Percentiles rank a stretch among this genome's conserved stretches.
These are phyloP conservation scores for Limenitis camilla DNA, from an alignment of 2,888 invertebrate genomes.

Conservation along the genomic window DNA sequence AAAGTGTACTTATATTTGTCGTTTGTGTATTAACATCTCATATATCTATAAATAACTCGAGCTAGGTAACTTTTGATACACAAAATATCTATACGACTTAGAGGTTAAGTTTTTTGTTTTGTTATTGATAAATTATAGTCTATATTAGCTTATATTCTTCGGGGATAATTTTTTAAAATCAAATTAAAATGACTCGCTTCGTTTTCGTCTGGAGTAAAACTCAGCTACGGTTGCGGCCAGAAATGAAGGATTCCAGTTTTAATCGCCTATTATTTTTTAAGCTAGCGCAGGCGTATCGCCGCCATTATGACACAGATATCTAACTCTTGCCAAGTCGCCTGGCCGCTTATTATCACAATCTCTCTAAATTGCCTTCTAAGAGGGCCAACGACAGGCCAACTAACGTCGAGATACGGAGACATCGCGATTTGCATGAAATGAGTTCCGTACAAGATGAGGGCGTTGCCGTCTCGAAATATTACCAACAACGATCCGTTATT, in stretches of 20 bases:
- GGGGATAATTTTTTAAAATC: not conserved
- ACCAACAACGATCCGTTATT: constrained; percentile 10
- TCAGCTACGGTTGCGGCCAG: not conserved
- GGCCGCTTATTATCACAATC: constrained; percentile 39
- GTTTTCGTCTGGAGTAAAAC: too few relatives aligned
- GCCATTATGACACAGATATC: constrained; percentile 30
- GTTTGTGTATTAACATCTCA: too few relatives aligned
- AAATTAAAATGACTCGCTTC: too few relatives aligned
- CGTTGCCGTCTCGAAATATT: constrained; percentile 23
- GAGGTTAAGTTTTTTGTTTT: too few relatives aligned
- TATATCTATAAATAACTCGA: too few relatives aligned
- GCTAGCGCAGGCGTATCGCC: constrained; percentile 9
- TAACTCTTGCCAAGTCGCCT: constrained; percentile 23
- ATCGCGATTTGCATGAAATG: constrained; percentile 55
- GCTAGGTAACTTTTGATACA: too few relatives aligned
- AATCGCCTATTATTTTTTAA: constrained; percentile 60
- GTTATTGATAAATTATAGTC: not conserved
- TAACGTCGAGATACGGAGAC: constrained; percentile 31
- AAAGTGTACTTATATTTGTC: too few relatives aligned
- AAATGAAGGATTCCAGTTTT: constrained; percentile 40
- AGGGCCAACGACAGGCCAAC: constrained; percentile 36
- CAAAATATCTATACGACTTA: too few relatives aligned
- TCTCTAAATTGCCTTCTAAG: constrained; percentile 42
- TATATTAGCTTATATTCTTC: not conserved
- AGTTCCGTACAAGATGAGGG: constrained; percentile 36